Base-by-base conservation (phyloP, 2,797 vertebrate genomes). In the Centroberyx gerrardi region DNA sequence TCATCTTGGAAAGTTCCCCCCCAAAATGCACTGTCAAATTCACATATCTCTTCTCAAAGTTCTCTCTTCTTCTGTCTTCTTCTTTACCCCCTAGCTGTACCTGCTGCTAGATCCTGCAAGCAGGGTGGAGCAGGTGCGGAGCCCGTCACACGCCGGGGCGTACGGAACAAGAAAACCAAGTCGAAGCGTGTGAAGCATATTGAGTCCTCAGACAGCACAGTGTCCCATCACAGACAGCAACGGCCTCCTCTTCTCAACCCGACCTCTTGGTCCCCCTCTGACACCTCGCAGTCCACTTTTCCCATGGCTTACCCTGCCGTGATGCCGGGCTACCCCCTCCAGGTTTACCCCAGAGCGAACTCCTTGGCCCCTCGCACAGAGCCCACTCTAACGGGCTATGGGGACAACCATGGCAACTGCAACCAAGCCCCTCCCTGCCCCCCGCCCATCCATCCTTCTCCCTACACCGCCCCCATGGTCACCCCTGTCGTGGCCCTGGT, bases 401-500 rank as follows among this genome's bases (percentile, higher is more conserved):
- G 71, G 53, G 90, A 92, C 62, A 83, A 88, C 42, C 80, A 95
- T 22, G 22, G 22, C 22, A 22, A 22, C 87, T 91, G 89, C 28
- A 33, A 66, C 62, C 96, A 90, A 73, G 90, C 80, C 33, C 90
- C 92, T 15, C 58, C 53, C 22, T 94, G 93, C 31, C 68, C 91
- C 0, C 79, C 78, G 3, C 1, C 75, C 5, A 13, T 95, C 58
- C 96, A 95, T 44, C 88, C 94, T 7, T 31, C 81, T 8, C 90
- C 96, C 0, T 96, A 95, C 62, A 27, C 93, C 0, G 28, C 95
- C 7, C 94, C 97, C 9, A 51, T 97, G 79, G 91, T 97, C 74
- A 93, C 96, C 5, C 97, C 97, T 0, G 76, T 98, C 1, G 76
- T 99, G 86, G 96, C 97, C 1, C 77, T 98, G 2, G 92, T 99